Base-by-base conservation (phyloP, 2,888 invertebrate species). In the Euclidia mi region DNA sequence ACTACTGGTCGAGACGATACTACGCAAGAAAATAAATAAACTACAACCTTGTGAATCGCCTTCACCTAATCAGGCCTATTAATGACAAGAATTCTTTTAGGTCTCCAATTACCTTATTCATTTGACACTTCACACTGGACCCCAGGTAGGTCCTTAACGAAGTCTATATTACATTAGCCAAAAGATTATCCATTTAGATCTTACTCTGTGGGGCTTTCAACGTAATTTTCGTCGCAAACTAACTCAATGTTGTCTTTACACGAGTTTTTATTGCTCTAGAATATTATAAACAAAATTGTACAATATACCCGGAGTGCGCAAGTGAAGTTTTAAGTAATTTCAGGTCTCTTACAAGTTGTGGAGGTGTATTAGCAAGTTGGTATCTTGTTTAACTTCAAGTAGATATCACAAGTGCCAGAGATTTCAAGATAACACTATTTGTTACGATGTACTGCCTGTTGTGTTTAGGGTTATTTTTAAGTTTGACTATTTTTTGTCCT, bases 221-320 rank as follows among this genome's bases (percentile, higher is more conserved):
- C 14, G 7, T 7, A 14, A 34, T 14, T 7, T 14, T 34, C 14
- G 6, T 4, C 9, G 17, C 10, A 37, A 12, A 18, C 37, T 17
- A 17, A 37, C 37, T n/a, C 0, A 18, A 37, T 37, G 12, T 37
- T 37, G 18, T 18, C 15, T 32, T 34, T 14, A 34, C 14, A 37
- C 15, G 37, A 37, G 17, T 37, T 37, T 17, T 10, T 37, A 37
- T 10, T 37, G 17, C 10, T 3, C 17, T 15, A n/a, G 17, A 2
- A 34, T 37, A 15, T 17, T 77, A 69, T 65, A 75, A 34, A 34
- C 34, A 34, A 34, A 34, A 34, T 34, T 34, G 12, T 14, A 12
- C 14, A 34, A 12, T 34, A 34, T 34, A 34, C 34, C 14, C 38
- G n/a, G 32, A 17, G 43, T 52, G 44, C 40, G 3, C 47, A 7